Evolutionary conservation across 2,797 vertebrate genomes (phyloP), one percentile per base, ranked within the genome.

Genomic region (Spheniscus humboldti): DNA sequence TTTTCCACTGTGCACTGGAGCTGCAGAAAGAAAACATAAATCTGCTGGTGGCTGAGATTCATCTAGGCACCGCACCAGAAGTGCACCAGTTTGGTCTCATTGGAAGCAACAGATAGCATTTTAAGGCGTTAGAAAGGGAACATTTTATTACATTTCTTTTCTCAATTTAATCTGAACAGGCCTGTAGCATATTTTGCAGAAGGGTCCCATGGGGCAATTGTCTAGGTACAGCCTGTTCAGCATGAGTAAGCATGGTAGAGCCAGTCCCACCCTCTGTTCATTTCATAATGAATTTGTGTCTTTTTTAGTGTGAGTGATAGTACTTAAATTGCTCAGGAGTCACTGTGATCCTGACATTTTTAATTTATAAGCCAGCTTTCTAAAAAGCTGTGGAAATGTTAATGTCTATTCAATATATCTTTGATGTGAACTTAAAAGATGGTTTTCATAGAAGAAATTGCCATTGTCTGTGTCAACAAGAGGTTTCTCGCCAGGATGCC

Each of bases 361-460:
- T 72, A 60, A 82, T 84, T 92, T 92, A 41, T 50, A 75, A 35
- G 13, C 5, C 37, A 76, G 39, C 37, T 79, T 86, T 86, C 39
- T 84, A 45, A 86, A 93, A 86, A 66, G 69, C 24, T 90, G 71
- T 74, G 92, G 79, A 93, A 94, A 81, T 95, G 8, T 74, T 96
- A 80, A 89, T 80, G 37, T 39, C 45, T 76, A 5, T 57, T 73
- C 20, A 80, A 2, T 35, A 27, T 74, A 50, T 82, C 67, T 77
- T 85, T 90, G 62, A 90, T 84, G 37, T 89, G 82, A 83, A 72
- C 52, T 79, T 96, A 74, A 64, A 96, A 86, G 43, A 35, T 59
- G 45, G 11, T 69, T 88, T 86, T 83, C 45, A 19, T 56, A 67
- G 64, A 86, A 84, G 31, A 91, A 90, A 63, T 85, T 91, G 33